Percentiles rank a stretch among this genome's conserved stretches.
Conservation (phyloP, 2,888 invertebrate species). For the Lathronympha strigana region DNA sequence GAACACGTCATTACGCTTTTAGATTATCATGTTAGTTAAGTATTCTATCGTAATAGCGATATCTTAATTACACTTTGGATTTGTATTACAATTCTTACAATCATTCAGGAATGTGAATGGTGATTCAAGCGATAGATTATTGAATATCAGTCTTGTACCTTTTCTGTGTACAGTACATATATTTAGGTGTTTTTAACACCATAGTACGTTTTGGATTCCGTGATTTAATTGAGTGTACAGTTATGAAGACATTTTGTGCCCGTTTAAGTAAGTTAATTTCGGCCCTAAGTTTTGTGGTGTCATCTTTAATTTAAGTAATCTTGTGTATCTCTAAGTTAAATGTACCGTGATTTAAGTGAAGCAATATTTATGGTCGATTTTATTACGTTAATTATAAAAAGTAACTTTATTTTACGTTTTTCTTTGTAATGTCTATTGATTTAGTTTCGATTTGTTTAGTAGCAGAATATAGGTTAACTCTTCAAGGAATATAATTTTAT, state of each 20-base stretch:
- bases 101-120: background rate
- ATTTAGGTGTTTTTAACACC: slow-evolving; percentile 6
- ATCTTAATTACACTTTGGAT: background rate
- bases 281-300: slow-evolving; percentile 20
- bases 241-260: slow-evolving; percentile 1
- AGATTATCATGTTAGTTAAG: slow-evolving; percentile 37
- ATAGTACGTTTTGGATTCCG: slow-evolving; percentile 8
- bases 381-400: slow-evolving; percentile 52
- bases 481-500: slow-evolving; percentile 16
- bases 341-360: slow-evolving; percentile 45
- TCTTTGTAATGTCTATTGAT: slow-evolving; percentile 57
- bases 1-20: slow-evolving; percentile 39
- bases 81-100: slow-evolving; percentile 6
- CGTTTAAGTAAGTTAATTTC: slow-evolving; percentile 15
- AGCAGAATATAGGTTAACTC: slow-evolving; percentile 9
- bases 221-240: slow-evolving; percentile 10
- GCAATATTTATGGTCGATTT: slow-evolving; percentile 57
- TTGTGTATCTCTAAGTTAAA: slow-evolving; percentile 27
- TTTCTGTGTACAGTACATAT: background rate
- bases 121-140: background rate
- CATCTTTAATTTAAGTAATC: slow-evolving; percentile 32
- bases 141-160: slow-evolving; percentile 1
- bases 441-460: slow-evolving; percentile 42
- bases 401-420: slow-evolving; percentile 58
- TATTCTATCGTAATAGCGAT: slow-evolving; percentile 27